phyloP scores from a whole-genome alignment of 2,888 invertebrate genomes.

The Polyploca ridens region DNA sequence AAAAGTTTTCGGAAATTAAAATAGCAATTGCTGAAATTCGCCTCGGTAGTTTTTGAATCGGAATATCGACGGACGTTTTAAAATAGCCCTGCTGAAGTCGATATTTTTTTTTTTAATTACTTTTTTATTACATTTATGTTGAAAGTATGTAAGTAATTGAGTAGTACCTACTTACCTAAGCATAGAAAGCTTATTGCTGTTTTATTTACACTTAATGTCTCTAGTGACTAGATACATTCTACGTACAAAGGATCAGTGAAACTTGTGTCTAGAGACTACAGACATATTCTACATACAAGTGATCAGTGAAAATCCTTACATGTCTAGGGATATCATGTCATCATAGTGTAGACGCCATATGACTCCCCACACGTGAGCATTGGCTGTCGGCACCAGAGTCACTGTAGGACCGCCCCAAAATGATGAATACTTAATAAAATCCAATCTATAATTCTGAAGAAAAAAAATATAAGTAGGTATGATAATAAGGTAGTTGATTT shows the following conservation, averaged over 20 bases:
- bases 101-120: too few relatives aligned
- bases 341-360: constrained; percentile 88
- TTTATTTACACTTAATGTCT: too few relatives aligned
- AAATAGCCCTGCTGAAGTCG: too few relatives aligned
- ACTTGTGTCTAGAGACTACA: too few relatives aligned
- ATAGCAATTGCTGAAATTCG: too few relatives aligned
- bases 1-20: too few relatives aligned
- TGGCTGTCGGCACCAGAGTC: constrained; percentile 88
- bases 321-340: constrained; percentile 86
- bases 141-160: too few relatives aligned
- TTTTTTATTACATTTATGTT: too few relatives aligned
- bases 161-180: too few relatives aligned
- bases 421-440: constrained; percentile 86
- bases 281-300: neutral
- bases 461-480: constrained; percentile 9
- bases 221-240: neutral
- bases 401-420: constrained; percentile 93
- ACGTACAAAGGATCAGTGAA: neutral
- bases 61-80: too few relatives aligned
- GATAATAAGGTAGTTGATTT: neutral
- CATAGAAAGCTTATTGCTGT: too few relatives aligned
- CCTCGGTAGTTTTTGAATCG: too few relatives aligned
- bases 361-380: constrained; percentile 89
- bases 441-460: constrained; percentile 87
- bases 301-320: constrained; percentile 68